A percentile compares a stretch with the other conserved stretches of the same genome.
These are phyloP conservation scores for Procapra przewalskii DNA, from an alignment of 2,113 vertebrate species.

Conservation along the genomic window DNA sequence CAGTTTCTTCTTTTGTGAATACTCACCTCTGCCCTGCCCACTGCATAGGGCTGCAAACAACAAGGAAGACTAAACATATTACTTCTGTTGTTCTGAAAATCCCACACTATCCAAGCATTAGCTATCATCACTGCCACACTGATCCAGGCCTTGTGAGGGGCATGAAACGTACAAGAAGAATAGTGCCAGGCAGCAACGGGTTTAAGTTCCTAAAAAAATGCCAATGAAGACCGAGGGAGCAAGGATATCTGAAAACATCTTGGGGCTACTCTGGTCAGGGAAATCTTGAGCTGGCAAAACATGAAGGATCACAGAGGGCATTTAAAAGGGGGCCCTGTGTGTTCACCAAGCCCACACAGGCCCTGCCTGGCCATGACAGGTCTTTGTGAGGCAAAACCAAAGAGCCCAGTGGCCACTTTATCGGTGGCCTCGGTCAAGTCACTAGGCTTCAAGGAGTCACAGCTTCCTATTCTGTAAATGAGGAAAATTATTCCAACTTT, in stretches of 20 bases:
- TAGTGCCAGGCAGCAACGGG: neutral
- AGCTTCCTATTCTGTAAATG: neutral
- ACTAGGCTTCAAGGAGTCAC: neutral
- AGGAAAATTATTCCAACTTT: neutral
- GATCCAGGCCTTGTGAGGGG: neutral
- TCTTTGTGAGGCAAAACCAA: neutral
- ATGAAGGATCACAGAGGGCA: neutral
- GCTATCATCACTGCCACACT: neutral
- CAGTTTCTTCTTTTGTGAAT: neutral
- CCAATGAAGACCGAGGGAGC: neutral
- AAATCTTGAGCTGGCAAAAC: neutral
- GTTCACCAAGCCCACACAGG: neutral
- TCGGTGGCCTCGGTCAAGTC: neutral
- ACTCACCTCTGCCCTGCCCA: neutral
- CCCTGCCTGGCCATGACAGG: neutral
- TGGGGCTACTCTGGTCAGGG: neutral
- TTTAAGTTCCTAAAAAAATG: slow-evolving; percentile 26
- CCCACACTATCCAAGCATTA: neutral
- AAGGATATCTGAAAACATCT: neutral
- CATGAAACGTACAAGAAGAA: neutral
- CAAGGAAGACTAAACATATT: neutral
- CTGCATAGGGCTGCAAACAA: neutral
- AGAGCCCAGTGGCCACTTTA: neutral
- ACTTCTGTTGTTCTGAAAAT: neutral
- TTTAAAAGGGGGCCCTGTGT: neutral